These are phyloP conservation scores for Drosophila kanapiae DNA, from an alignment of 1,140 invertebrate species.

Conservation along the genomic window DNA sequence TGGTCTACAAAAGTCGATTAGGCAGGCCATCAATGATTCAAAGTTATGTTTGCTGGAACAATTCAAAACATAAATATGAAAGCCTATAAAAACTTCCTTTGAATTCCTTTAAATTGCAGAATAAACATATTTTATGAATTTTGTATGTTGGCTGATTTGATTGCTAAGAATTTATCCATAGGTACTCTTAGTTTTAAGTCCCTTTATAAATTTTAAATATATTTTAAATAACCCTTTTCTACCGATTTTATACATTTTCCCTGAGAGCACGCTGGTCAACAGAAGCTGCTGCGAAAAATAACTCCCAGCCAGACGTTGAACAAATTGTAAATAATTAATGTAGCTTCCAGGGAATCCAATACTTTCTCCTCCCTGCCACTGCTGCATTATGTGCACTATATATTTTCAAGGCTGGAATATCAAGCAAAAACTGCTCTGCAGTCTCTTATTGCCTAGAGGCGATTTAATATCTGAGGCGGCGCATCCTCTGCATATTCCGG, in stretches of 20 bases:
- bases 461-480: conserved; percentile 66
- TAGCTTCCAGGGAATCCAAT: conserved; percentile 18
- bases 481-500: conserved; percentile 40
- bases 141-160: too few species aligned
- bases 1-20: background rate
- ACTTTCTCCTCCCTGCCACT: background rate
- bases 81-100: background rate
- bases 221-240: background rate
- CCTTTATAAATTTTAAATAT: background rate
- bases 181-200: too few species aligned
- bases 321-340: conserved; percentile 33
- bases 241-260: background rate
- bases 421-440: conserved; percentile 6
- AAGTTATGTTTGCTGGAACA: background rate
- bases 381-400: conserved; percentile 14
- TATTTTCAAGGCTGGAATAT: conserved; percentile 30
- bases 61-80: background rate
- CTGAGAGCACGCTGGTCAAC: background rate
- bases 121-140: background rate
- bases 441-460: conserved; percentile 37
- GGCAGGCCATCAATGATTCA: background rate
- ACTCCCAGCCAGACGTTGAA: background rate
- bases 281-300: background rate
- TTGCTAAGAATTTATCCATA: background rate
- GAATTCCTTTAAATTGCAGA: too few species aligned